Conservation (phyloP, 2,888 invertebrate genomes). For the Drosophila formosana region DNA sequence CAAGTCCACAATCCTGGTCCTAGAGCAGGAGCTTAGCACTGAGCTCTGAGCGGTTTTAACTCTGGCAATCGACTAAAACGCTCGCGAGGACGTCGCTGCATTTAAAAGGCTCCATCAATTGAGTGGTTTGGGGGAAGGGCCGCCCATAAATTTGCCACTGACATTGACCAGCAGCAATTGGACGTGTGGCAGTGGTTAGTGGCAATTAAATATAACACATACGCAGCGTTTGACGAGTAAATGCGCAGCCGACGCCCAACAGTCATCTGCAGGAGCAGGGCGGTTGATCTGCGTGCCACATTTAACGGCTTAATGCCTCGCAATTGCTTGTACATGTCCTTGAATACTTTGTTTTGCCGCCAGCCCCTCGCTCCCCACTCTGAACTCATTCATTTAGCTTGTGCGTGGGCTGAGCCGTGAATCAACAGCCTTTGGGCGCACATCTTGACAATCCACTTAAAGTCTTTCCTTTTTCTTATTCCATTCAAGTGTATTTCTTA, state of each 20-base stretch:
- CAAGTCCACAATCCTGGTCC: conserved; percentile 1
- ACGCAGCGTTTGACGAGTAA: conserved; percentile 43
- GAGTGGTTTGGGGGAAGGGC: too few species aligned
- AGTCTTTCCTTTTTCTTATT: conserved; percentile 1
- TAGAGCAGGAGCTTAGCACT: not conserved
- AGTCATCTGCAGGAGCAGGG: not conserved
- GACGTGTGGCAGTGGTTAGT: conserved; percentile 6
- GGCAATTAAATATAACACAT: conserved; percentile 56
- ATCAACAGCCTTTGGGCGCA: conserved; percentile 7
- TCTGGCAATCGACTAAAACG: conserved; percentile 47
- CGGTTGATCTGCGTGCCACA: conserved; percentile 32
- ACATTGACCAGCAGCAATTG: conserved; percentile 25
- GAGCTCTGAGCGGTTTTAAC: conserved; percentile 30
- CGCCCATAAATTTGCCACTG: conserved; percentile 22
- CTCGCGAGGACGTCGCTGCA: conserved; percentile 62
- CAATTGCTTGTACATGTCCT: conserved; percentile 54
- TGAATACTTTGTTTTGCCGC: conserved; percentile 38
- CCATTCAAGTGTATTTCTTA: conserved; percentile 9
- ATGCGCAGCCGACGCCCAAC: conserved; percentile 3
- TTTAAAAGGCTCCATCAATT: conserved; percentile 29
- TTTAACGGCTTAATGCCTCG: conserved; percentile 55
- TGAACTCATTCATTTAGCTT: not conserved
- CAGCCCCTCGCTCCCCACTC: not conserved
- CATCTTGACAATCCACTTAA: conserved; percentile 20
- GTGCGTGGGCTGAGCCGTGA: conserved; percentile 27